Base-by-base conservation (phyloP, 2,113 vertebrate species). In the Elephantulus edwardii region DNA sequence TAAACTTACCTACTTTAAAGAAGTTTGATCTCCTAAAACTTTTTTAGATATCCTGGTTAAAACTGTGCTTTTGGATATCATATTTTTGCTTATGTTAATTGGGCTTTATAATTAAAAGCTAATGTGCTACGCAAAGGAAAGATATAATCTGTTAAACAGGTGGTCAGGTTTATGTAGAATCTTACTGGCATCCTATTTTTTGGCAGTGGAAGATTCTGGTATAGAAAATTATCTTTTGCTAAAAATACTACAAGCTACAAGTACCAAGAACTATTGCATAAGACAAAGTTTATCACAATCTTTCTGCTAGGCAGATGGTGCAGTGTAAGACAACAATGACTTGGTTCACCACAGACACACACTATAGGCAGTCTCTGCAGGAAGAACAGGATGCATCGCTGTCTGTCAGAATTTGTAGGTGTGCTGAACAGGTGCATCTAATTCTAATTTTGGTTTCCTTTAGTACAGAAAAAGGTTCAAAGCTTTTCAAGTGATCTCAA, bases 191-290 rank as follows among this genome's bases (percentile, higher is more conserved):
- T 14, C 80, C 85, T n/a, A n/a, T 90, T 94, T 93, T 91, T 93
- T 91, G 96, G 94, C 94, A 94, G 82, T 96, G 81, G 72, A 88
- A 90, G 85, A 88, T 86, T 91, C 89, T 89, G 46, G 42, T 80
- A 74, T 72, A 93, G 91, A 95, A 96, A 94, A 91, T 86, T 92
- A 79, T 78, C 60, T 89, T 60, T 88, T 94, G 68, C 83, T 44
- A 95, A 92, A 95, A 95, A 74, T 89, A 86, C 80, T 77, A 80
- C 12, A 88, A 91, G 40, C 80, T 77, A 80, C 12, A 88, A 91
- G 40, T 95, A 89, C 70, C 56, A 54, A 83, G 93, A 71, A 88
- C 88, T 80, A 77, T 5, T 93, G 85, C 76, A 16, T 89, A 80
- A 90, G 81, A 95, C 58, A 79, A 93, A 50, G 81, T 83, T 42